A percentile compares a stretch with the other conserved stretches of the same genome.
Conservation (phyloP, 2,797 vertebrate species). For the Betta splendens region DNA sequence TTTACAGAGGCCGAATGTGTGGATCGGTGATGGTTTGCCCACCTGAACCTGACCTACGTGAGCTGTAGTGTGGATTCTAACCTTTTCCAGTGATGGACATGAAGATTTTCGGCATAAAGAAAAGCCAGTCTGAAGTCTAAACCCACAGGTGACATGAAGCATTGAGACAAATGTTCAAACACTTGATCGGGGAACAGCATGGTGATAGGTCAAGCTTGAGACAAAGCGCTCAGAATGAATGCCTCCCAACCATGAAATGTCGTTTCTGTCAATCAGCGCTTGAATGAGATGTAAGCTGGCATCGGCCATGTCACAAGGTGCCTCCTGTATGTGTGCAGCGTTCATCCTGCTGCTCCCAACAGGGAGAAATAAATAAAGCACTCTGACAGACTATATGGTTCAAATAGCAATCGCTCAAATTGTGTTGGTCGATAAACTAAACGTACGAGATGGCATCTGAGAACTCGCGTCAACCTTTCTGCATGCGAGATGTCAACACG, state of each 20-base stretch:
- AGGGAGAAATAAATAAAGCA: conserved; percentile 32
- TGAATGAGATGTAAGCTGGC: conserved; percentile 58
- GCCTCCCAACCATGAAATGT: conserved; percentile 72
- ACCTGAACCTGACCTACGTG: conserved; percentile 10
- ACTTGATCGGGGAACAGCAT: conserved; percentile 50
- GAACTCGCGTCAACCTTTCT: conserved; percentile 27
- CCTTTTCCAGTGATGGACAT: conserved; percentile 22
- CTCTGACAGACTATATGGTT: conserved; percentile 27
- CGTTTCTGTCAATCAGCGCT: conserved; percentile 66
- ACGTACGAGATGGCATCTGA: conserved; percentile 2
- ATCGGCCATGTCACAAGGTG: conserved; percentile 45
- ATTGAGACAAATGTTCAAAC: conserved; percentile 58
- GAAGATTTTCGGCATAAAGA: conserved; percentile 21
- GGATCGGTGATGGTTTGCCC: background rate
- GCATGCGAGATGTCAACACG: background rate
- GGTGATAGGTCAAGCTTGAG: conserved; percentile 72
- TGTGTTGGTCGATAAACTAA: conserved; percentile 24
- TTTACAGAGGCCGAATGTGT: no score
- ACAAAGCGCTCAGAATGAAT: conserved; percentile 60
- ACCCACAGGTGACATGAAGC: conserved; percentile 46
- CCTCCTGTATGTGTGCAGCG: conserved; percentile 38
- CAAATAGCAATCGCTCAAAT: conserved; percentile 42
- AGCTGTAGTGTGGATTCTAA: conserved; percentile 13
- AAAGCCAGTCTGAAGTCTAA: conserved; percentile 46
- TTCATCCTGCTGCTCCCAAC: conserved; percentile 35